phyloP scores from a whole-genome alignment of 2,888 invertebrate species.

The Meandrusa payeni region DNA sequence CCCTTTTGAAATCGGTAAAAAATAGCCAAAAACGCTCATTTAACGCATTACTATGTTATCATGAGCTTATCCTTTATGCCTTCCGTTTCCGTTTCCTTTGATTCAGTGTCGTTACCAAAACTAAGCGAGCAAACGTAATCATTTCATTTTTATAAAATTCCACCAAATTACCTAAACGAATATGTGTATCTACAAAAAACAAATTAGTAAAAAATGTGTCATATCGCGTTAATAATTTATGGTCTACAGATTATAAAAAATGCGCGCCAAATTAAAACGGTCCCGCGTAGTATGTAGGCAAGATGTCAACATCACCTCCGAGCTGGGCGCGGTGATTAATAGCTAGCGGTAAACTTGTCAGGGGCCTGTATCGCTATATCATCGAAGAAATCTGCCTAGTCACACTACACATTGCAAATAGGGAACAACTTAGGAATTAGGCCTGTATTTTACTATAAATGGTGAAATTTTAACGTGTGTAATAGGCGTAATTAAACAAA shows the following conservation, averaged over 20 bases:
- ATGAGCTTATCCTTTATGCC: no score
- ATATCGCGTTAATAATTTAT: conserved; percentile 26
- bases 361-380: conserved; percentile 33
- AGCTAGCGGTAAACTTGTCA: conserved; percentile 37
- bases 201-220: conserved; percentile 14
- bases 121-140: neutral
- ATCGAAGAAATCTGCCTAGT: conserved; percentile 29
- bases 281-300: conserved; percentile 35
- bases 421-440: conserved; percentile 6
- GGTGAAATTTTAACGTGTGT: neutral
- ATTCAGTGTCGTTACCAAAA: neutral
- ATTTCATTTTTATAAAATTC: neutral
- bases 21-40: no score
- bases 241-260: conserved; percentile 26
- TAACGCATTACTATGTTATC: no score
- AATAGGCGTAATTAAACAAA: neutral
- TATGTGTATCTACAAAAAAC: conserved; percentile 3
- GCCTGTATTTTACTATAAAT: conserved; percentile 12
- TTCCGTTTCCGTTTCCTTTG: neutral
- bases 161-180: neutral
- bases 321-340: conserved; percentile 41
- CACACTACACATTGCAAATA: conserved; percentile 22
- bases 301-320: conserved; percentile 39
- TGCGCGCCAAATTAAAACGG: conserved; percentile 37
- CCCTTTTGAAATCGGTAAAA: no score